Conservation (phyloP, 2,797 vertebrate species). For the Chelon labrosus region DNA sequence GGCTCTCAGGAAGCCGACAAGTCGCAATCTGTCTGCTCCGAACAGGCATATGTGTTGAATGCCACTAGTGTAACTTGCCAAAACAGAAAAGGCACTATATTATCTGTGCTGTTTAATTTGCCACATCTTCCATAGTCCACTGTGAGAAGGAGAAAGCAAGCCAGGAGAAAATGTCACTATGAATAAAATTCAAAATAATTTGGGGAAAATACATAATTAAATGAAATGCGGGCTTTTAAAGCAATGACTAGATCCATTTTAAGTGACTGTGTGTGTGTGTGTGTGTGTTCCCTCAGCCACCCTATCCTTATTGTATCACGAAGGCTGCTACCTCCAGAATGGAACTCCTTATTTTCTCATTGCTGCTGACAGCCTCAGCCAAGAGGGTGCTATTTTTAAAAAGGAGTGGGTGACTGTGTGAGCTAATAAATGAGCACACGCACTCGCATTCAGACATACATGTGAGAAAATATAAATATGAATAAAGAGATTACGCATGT, state of each 20-base stretch:
- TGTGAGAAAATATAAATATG: slow-evolving; percentile 39
- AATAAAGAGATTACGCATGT: slow-evolving; percentile 39
- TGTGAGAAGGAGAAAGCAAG: neutral
- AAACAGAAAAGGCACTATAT: neutral
- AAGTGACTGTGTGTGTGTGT: slow-evolving; percentile 23
- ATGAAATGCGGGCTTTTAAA: slow-evolving; percentile 13
- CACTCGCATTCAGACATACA: slow-evolving; percentile 10
- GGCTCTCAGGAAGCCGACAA: too few relatives aligned
- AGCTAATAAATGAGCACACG: slow-evolving; percentile 80
- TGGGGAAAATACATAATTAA: slow-evolving; percentile 16
- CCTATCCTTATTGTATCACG: slow-evolving; percentile 74
- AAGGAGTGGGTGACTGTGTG: slow-evolving; percentile 82
- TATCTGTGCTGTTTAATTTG: neutral
- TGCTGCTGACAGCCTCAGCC: slow-evolving; percentile 81
- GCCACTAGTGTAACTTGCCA: neutral
- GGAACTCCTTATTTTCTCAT: slow-evolving; percentile 82
- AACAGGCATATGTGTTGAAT: neutral
- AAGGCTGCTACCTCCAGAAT: slow-evolving; percentile 77
- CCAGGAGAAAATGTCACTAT: neutral
- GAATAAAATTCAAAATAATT: slow-evolving; percentile 2
- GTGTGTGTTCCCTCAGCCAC: slow-evolving; percentile 45
- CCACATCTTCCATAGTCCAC: neutral
- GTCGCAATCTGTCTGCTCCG: too few relatives aligned
- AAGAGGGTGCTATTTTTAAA: slow-evolving; percentile 86
- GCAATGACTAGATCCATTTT: slow-evolving; percentile 22